Evolutionary conservation across 2,888 invertebrate species (phyloP), one percentile per base, ranked within the genome.

Genomic region (Bhutanitis thaidina): DNA sequence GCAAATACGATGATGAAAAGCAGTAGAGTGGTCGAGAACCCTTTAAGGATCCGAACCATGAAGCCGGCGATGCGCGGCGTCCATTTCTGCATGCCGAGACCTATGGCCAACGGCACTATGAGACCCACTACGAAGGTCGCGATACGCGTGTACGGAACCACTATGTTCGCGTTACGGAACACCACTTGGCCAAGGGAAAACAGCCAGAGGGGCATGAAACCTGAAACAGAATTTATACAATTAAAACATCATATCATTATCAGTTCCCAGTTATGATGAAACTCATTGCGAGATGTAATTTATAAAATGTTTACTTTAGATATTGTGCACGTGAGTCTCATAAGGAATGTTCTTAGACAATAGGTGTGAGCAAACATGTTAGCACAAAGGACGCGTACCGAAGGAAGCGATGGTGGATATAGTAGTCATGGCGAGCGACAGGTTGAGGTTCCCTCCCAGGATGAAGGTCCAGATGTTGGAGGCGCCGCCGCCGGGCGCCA

Each of bases 401-500:
- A 98, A 95, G 0, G 98, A 95, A 0, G 94, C 94, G 4, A 98
- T 77, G 1, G 97, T 98, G 54, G 97, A 95, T 49, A 97, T 88
- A 7, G 97, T 93, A 0, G 98, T 99, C 98, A 99, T 98, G 12
- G 98, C 94, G 41, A 99, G 93, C 0, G 98, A 98, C 35, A 99
- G 90, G 76, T 97, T 95, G 4, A 98, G 92, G 82, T 99, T 98
- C 4, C 97, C 98, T 3, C 94, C 95, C 1, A 99, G 90, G 12
- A 98, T 92, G 58, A 96, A 93, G 0, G 97, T 95, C 97, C 98
- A 99, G 65, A 98, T 96, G 80, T 99, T 99, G 41, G 98, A 98
- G 16, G 98, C 97, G 0, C 98, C 98, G 0, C 99, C 97, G n/a
- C 95, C 96, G 0, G 97, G 97, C 2, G 96, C 94, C 14, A 96